Conservation (phyloP, 2,888 invertebrate genomes). For the Drosophila formosana region DNA sequence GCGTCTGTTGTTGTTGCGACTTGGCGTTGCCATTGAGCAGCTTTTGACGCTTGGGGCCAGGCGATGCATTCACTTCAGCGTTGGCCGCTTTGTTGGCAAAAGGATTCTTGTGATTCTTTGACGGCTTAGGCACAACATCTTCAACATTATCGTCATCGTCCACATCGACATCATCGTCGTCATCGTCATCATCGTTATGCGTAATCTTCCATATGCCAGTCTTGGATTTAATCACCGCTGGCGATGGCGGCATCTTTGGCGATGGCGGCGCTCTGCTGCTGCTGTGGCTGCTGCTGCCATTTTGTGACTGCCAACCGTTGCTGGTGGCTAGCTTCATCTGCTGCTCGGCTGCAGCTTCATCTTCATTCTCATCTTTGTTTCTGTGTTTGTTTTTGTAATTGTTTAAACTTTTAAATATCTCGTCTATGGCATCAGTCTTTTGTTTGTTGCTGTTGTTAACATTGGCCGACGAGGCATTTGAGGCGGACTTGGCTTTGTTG, state of each 20-base stretch:
- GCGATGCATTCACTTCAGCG: slow-evolving; percentile 25
- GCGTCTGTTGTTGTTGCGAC: slow-evolving; percentile 31
- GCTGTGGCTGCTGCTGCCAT: slow-evolving; percentile 18
- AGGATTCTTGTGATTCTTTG: slow-evolving; percentile 81
- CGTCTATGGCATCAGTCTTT: slow-evolving; percentile 82
- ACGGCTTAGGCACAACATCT: slow-evolving; percentile 3
- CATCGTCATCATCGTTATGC: slow-evolving; percentile 55
- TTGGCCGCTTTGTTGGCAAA: slow-evolving; percentile 64
- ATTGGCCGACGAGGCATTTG: slow-evolving; percentile 59
- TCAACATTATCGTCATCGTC: slow-evolving; percentile 29
- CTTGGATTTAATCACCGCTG: slow-evolving; percentile 84
- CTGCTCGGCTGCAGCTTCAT: slow-evolving; percentile 11
- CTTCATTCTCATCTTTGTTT: slow-evolving; percentile 16
- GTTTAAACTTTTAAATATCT: slow-evolving; percentile 75
- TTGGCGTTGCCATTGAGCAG: slow-evolving; percentile 60
- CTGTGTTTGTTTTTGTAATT: slow-evolving; percentile 55
- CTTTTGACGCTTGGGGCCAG: slow-evolving; percentile 66
- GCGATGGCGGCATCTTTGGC: slow-evolving; percentile 82
- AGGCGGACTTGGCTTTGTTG: slow-evolving; percentile 52
- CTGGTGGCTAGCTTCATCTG: slow-evolving; percentile 24
- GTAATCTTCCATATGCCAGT: slow-evolving; percentile 84
- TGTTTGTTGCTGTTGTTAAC: slow-evolving; percentile 61
- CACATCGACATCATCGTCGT: slow-evolving; percentile 35
- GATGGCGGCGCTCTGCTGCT: slow-evolving; percentile 49
- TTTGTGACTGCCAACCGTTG: slow-evolving; percentile 63